Conservation (phyloP, 2,113 vertebrate genomes). For the Protobothrops flavoviridis region DNA sequence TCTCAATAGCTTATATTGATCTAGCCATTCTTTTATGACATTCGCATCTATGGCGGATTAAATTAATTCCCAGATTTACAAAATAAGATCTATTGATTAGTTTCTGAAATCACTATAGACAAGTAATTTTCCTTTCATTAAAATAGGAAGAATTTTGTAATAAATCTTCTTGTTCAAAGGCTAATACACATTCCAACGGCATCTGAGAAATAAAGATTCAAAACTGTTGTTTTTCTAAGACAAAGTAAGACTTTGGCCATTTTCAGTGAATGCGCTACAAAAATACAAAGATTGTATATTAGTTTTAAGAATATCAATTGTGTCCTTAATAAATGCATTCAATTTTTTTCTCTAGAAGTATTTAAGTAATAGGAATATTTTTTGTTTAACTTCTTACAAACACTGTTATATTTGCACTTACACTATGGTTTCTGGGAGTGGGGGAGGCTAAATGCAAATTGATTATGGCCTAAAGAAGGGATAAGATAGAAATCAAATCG, state of each 20-base stretch:
- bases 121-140: slow-evolving; percentile 57
- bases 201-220: slow-evolving; percentile 51
- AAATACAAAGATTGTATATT: slow-evolving; percentile 18
- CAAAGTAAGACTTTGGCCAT: not conserved
- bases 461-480: not conserved
- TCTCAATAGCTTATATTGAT: slow-evolving; percentile 25
- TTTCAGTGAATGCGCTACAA: not conserved
- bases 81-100: slow-evolving; percentile 38
- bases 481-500: not conserved
- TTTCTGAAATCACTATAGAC: slow-evolving; percentile 51
- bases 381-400: not conserved
- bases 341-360: not conserved
- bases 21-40: slow-evolving; percentile 45
- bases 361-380: not conserved
- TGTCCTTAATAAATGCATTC: not conserved
- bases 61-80: slow-evolving; percentile 20
- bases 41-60: fast-evolving
- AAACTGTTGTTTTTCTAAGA: slow-evolving; percentile 35
- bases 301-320: slow-evolving; percentile 24
- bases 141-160: slow-evolving; percentile 52
- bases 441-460: not conserved
- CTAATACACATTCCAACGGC: slow-evolving; percentile 52
- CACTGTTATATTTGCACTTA: not conserved
- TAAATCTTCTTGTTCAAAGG: slow-evolving; percentile 50
- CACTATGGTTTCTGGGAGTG: not conserved